Evolutionary conservation across 2,113 vertebrate species (phyloP), one percentile per base, ranked within the genome.

Genomic region (Cygnus atratus): DNA sequence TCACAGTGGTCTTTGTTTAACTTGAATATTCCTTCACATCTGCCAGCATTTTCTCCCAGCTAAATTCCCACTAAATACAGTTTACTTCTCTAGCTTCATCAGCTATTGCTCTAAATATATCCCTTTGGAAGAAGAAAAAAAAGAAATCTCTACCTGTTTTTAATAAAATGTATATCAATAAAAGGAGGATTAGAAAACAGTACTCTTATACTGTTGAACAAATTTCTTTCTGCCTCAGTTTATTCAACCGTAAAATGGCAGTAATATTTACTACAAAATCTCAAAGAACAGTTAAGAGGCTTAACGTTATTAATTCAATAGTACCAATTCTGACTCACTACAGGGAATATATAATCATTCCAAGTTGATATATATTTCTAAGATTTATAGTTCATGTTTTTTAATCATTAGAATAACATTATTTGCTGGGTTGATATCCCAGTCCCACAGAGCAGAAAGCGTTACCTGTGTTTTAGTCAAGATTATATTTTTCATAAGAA

Each of bases 1-100:
- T 93, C 13, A 7, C 76, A 84, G 73, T 93, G 91, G 86, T 93
- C 87, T 95, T 93, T 93, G 79, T 84, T 93, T 87, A 93, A 91
- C 78, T 79, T 87, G 28, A 88, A n/a, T 90, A 59, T 85, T 84
- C 71, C 41, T 88, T 77, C 77, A 62, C 77, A 84, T 86, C 92
- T 94, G 95, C 54, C 73, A 72, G 66, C 29, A 48, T 91, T 94
- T 92, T 58, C 43, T 43, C 33, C 52, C 57, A 80, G 55, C 37
- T 91, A 93, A 87, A 88, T 75, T 94, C 83, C 46, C 50, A 7
- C 52, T 78, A 90, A 94, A 81, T 57, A 50, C 61, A 75, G 13
- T 88, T 81, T 28, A 81, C 31, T 88, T 93, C 48, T 81, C 39
- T 82, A 58, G 77, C 58, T 33, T 92, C 62, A 62, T 57, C 62